These are phyloP conservation scores for Palloptera scutellata DNA, from an alignment of 2,888 invertebrate genomes.

Conservation along the genomic window DNA sequence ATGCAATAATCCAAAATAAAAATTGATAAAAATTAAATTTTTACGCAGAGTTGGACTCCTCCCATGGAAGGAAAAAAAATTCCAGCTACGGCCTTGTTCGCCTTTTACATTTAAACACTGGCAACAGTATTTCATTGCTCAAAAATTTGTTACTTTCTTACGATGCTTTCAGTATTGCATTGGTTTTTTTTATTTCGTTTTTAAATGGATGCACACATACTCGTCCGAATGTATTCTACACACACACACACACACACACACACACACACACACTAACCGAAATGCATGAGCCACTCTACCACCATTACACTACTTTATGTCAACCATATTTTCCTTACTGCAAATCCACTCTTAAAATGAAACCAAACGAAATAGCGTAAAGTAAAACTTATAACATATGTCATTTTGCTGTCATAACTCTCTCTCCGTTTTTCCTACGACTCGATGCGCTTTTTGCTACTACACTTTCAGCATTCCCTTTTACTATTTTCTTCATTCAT, in stretches of 20 bases:
- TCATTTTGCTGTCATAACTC: conserved; percentile 31
- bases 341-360: not conserved
- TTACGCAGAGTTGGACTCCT: no score
- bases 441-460: not conserved
- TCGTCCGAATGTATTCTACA: no score
- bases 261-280: not conserved
- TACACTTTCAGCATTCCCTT: conserved; percentile 4
- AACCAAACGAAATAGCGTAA: not conserved
- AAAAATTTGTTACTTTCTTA: no score
- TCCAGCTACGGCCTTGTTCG: no score
- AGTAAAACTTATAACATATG: conserved; percentile 26
- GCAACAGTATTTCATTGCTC: no score
- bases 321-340: not conserved
- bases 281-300: not conserved
- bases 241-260: not conserved
- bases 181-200: no score
- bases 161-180: no score
- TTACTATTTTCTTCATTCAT: not conserved
- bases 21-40: no score
- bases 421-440: not conserved
- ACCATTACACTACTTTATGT: not conserved
- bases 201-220: no score
- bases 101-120: no score
- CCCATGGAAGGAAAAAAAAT: no score
- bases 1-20: no score